Percentiles rank a stretch among this genome's conserved stretches.
Conservation (phyloP, 2,113 vertebrate genomes). For the Podilymbus podiceps region DNA sequence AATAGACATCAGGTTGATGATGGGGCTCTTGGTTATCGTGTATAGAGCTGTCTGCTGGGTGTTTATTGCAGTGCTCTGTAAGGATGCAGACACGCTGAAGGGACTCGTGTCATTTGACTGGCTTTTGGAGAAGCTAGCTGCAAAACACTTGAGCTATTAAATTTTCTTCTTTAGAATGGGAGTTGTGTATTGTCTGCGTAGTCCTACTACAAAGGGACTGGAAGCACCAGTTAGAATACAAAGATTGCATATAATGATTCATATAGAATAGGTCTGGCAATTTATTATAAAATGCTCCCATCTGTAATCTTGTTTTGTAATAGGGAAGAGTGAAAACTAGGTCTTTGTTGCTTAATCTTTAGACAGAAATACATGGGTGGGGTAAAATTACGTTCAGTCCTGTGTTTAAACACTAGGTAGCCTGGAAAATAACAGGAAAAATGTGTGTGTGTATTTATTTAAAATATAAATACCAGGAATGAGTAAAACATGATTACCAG, state of each 20-base stretch:
- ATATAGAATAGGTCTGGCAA: not conserved
- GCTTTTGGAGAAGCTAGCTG: not conserved
- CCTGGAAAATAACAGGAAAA: not conserved
- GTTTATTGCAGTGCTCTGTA: not conserved
- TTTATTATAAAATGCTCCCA: not conserved
- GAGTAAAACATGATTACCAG: not conserved
- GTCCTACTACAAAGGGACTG: not conserved
- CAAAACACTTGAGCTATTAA: not conserved
- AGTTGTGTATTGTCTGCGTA: not conserved
- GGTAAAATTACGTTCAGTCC: not conserved
- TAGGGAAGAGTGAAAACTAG: not conserved
- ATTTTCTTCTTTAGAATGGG: not conserved
- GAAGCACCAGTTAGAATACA: not conserved
- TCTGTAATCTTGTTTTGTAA: not conserved
- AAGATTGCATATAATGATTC: not conserved
- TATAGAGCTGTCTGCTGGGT: not conserved
- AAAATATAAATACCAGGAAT: not conserved
- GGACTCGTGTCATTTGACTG: not conserved
- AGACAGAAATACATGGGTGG: not conserved
- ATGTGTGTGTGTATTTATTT: no score
- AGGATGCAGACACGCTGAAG: not conserved
- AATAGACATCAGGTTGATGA: not conserved
- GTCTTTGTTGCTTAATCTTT: not conserved
- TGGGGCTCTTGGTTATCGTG: not conserved
- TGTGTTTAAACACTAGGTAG: not conserved